phyloP scores from a whole-genome alignment of 2,797 vertebrate genomes.

The Momotus momota region DNA sequence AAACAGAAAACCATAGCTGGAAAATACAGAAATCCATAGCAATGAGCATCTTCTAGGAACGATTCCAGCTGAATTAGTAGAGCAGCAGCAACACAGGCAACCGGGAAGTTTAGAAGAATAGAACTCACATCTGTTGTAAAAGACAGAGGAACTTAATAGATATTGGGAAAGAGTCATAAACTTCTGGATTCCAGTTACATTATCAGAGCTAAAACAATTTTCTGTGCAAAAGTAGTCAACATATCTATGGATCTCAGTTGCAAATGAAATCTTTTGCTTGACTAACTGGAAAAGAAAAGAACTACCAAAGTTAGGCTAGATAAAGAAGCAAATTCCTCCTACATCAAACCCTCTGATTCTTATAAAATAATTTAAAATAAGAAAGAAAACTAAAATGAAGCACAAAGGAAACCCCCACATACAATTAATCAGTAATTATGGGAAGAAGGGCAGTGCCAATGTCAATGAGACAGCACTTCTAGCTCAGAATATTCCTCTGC shows the following conservation, averaged over 20 bases:
- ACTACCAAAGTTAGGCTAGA: neutral
- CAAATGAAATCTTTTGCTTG: neutral
- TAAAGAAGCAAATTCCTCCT: neutral
- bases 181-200: too few species aligned
- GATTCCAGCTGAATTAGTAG: neutral
- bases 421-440: neutral
- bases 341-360: neutral
- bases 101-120: neutral
- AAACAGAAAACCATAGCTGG: neutral
- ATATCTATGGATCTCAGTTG: neutral
- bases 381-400: neutral
- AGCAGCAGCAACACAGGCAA: neutral
- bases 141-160: neutral
- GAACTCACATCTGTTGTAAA: neutral
- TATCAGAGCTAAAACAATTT: neutral
- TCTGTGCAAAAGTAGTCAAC: neutral
- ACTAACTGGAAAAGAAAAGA: neutral
- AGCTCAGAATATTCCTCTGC: neutral
- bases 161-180: rapidly evolving
- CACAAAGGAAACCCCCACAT: neutral
- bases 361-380: neutral
- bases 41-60: neutral
- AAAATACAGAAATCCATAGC: neutral
- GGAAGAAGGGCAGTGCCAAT: neutral
- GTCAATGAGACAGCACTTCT: neutral